Percentiles rank a stretch among this genome's conserved stretches.
These are phyloP conservation scores for Alsophila aescularia DNA, from an alignment of 2,888 invertebrate species.

Conservation along the genomic window DNA sequence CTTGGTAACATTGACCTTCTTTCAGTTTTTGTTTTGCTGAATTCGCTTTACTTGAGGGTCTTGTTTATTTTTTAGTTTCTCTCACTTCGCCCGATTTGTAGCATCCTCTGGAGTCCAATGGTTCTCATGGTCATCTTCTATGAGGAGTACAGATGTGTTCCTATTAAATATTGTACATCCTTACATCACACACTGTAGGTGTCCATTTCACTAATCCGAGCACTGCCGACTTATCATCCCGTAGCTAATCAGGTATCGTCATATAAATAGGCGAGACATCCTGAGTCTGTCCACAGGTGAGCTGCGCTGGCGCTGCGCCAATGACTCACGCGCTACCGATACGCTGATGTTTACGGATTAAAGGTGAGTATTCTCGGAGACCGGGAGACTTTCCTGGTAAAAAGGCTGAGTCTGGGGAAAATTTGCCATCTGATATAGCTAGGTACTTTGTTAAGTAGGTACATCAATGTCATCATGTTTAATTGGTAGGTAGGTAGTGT, in stretches of 20 bases:
- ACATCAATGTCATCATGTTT: no score
- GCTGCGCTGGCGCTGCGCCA: conserved; percentile 64
- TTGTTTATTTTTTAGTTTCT: no score
- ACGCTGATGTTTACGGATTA: conserved; percentile 24
- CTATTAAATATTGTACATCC: no score
- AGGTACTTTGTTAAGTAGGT: no score
- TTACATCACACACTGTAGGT: background rate
- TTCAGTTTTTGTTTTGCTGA: no score
- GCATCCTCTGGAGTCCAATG: no score
- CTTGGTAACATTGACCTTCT: no score
- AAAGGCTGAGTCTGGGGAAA: background rate
- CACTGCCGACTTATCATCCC: conserved; percentile 40
- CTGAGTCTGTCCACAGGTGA: conserved; percentile 73
- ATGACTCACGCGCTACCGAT: conserved; percentile 54
- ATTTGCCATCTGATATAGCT: background rate
- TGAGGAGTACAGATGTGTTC: no score
- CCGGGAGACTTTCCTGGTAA: conserved; percentile 22
- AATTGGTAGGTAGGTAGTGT: no score
- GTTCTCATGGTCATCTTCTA: no score
- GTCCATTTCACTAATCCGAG: conserved; percentile 20
- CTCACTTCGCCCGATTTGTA: no score
- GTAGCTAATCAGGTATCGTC: conserved; percentile 56
- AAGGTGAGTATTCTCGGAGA: conserved; percentile 16
- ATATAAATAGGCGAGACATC: conserved; percentile 74
- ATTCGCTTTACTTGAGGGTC: no score